These are phyloP conservation scores for Hedychridium roseum DNA, from an alignment of 2,888 invertebrate genomes.

Conservation along the genomic window DNA sequence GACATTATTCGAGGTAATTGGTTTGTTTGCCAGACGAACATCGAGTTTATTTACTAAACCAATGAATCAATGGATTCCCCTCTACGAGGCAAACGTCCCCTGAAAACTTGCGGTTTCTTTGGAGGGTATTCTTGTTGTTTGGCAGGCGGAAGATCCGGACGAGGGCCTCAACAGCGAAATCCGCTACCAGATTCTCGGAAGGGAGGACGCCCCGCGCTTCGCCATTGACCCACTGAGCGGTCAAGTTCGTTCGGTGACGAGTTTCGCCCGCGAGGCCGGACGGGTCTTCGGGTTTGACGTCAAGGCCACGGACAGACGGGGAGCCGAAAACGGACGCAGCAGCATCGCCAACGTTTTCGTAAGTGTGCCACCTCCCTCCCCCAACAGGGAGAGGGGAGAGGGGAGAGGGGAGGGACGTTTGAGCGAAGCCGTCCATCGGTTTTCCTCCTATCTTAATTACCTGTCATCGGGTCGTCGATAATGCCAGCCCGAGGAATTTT, in stretches of 20 bases:
- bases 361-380: conserved; percentile 60
- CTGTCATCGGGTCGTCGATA: conserved; percentile 10
- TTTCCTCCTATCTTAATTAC: conserved; percentile 27
- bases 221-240: conserved; percentile 81
- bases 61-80: too few species aligned
- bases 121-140: conserved; percentile 11
- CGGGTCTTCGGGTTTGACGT: conserved; percentile 87
- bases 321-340: conserved; percentile 83
- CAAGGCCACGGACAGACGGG: conserved; percentile 83
- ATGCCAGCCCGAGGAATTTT: conserved; percentile 18
- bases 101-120: too few species aligned
- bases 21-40: too few species aligned
- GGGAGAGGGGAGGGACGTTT: too few species aligned
- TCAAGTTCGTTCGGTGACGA: conserved; percentile 76
- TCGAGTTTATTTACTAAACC: too few species aligned
- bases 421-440: too few species aligned
- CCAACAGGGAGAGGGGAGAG: too few species aligned
- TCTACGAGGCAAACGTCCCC: too few species aligned
- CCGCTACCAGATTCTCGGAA: conserved; percentile 78
- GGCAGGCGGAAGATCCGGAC: conserved; percentile 78
- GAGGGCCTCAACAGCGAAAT: conserved; percentile 80
- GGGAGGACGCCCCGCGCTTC: conserved; percentile 78
- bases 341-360: conserved; percentile 87
- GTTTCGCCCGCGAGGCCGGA: conserved; percentile 75
- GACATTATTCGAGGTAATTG: too few species aligned